phyloP scores from a whole-genome alignment of 2,888 invertebrate species.

The Lasioglossum villosulum region DNA sequence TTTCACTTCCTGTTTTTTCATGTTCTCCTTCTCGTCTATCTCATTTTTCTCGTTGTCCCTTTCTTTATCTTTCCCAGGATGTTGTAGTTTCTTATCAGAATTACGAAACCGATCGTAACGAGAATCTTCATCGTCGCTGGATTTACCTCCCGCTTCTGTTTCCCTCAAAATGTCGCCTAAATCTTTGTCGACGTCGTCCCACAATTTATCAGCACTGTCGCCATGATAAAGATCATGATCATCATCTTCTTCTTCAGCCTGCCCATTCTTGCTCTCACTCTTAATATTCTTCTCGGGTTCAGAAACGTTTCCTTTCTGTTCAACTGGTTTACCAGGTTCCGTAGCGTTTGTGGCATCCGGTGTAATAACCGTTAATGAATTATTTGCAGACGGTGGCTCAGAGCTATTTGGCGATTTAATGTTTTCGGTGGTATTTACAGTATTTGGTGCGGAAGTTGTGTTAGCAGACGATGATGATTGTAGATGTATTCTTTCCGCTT shows the following conservation, averaged over 20 bases:
- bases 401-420: constrained; percentile 65
- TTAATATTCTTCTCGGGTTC: constrained; percentile 81
- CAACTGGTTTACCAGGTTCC: constrained; percentile 81
- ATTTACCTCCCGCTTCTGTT: constrained; percentile 87
- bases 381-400: constrained; percentile 61
- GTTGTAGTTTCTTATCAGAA: constrained; percentile 86
- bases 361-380: constrained; percentile 41
- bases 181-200: constrained; percentile 94
- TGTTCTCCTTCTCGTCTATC: constrained; percentile 83
- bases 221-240: constrained; percentile 82
- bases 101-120: constrained; percentile 89
- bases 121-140: constrained; percentile 88
- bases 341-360: constrained; percentile 48
- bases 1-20: constrained; percentile 76
- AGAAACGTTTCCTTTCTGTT: constrained; percentile 71
- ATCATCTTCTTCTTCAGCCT: constrained; percentile 83
- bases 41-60: constrained; percentile 84
- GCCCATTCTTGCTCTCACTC: constrained; percentile 57
- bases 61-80: constrained; percentile 83
- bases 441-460: constrained; percentile 68
- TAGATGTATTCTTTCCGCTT: constrained; percentile 88
- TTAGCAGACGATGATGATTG: constrained; percentile 78
- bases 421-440: constrained; percentile 67
- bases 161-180: constrained; percentile 90
- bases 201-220: constrained; percentile 88